Evolutionary conservation across 2,113 vertebrate genomes (phyloP), one percentile per base, ranked within the genome.

Genomic region (Dolichotis patagonum): DNA sequence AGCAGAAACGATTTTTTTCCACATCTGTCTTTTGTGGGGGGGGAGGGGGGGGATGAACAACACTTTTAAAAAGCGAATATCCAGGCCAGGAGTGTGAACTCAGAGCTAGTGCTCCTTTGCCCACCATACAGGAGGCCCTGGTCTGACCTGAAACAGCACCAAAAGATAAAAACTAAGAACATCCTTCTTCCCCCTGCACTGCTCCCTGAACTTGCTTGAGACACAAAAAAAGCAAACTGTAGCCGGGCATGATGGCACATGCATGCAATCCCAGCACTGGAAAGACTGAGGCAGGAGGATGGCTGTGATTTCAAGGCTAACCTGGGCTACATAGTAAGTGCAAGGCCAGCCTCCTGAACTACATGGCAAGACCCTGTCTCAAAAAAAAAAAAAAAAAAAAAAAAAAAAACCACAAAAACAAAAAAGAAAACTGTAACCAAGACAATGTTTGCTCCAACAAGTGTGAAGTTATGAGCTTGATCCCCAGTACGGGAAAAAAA

Each of bases 201-300:
- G 63, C 71, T 91, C 62, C 13, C 52, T 85, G 24, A 88, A 52
- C 52, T 69, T 88, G n/a, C 22, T 38, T 69, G 24, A 91, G 24
- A 67, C 13, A 91, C 7, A 91, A 13, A 92, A 88, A 92, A 71
- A 85, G 43, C 19, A 93, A 93, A 67, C 8, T 69, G 67, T 69
- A 69, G 67, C 35, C 5, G 35, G 67, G 35, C 17, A 20, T 69
- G 17, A 35, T 69, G 67, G 35, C 35, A n/a, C 35, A 38, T 1
- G 17, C 35, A 7, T n/a, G 32, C 20, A 69, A 69, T 69, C 17
- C 16, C 35, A 69, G 35, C 67, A n/a, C 35, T 69, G 35, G 16
- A 17, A 4, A 69, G 67, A 17, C 67, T 69, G 35, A 69, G 17
- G 16, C 67, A 69, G 67, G 67, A 69, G 67, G 67, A 69, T 20